Conservation (phyloP, 2,797 vertebrate genomes). For the Microctenopoma lineatum region DNA sequence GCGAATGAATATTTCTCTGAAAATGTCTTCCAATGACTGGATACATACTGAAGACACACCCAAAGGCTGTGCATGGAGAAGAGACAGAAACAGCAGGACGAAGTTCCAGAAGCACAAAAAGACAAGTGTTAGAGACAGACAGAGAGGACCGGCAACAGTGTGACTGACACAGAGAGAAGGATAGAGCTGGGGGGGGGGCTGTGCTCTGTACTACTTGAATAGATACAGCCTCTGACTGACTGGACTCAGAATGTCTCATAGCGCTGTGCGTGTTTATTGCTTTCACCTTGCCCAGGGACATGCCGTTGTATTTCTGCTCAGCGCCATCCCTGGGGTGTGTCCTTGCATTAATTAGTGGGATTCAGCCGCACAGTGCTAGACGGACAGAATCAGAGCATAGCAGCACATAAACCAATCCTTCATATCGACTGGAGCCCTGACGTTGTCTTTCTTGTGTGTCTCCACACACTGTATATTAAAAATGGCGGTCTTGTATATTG, state of each 20-base stretch:
- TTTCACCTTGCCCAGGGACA: conserved; percentile 78
- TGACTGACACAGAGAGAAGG: conserved; percentile 26
- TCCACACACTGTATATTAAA: background rate
- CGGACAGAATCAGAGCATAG: conserved; percentile 23
- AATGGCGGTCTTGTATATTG: background rate
- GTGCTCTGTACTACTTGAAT: conserved; percentile 29
- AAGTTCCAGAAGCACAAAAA: conserved; percentile 37
- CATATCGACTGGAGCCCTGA: background rate
- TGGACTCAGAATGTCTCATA: conserved; percentile 27
- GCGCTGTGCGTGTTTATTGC: conserved; percentile 38
- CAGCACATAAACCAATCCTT: conserved; percentile 9
- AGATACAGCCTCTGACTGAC: conserved; percentile 32
- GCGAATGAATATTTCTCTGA: conserved; percentile 77
- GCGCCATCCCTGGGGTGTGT: conserved; percentile 51
- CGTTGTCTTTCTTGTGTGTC: background rate
- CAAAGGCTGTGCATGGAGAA: conserved; percentile 51
- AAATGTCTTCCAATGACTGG: conserved; percentile 62
- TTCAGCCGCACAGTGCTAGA: conserved; percentile 31
- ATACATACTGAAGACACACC: conserved; percentile 50
- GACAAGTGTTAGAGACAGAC: conserved; percentile 32
- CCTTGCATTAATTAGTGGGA: conserved; percentile 75
- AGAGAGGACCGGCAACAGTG: conserved; percentile 21
- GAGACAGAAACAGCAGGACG: conserved; percentile 29
- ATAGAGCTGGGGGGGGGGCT: conserved; percentile 44
- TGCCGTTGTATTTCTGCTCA: conserved; percentile 67